Evolutionary conservation across 2,113 vertebrate genomes (phyloP).

Genomic region (Alligator sinensis): DNA sequence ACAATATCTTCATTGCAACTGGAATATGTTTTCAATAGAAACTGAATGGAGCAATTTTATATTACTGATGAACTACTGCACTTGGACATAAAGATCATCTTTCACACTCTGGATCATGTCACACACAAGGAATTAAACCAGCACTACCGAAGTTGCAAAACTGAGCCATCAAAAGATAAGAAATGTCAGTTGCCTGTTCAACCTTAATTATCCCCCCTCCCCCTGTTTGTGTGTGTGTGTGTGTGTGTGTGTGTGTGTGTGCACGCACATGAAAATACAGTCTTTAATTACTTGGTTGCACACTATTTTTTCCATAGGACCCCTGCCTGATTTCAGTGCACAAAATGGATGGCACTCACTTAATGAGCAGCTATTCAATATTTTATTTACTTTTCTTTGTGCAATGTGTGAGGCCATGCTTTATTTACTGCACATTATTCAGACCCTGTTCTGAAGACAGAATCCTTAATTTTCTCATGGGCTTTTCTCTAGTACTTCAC

Average conservation of each 20-base stretch:
- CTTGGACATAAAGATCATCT: conserved; percentile 52
- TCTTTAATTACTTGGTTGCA: background rate
- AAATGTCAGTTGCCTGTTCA: background rate
- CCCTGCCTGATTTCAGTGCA: background rate
- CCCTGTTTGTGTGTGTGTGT: no score
- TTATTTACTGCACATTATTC: background rate
- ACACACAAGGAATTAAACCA: background rate
- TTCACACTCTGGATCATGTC: conserved; percentile 33
- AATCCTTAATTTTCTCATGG: background rate
- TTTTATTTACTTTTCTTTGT: background rate
- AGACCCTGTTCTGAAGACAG: background rate
- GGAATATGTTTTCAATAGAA: conserved; percentile 50
- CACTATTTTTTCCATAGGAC: background rate
- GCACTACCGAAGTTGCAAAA: background rate
- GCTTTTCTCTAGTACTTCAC: background rate
- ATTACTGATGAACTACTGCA: conserved; percentile 47
- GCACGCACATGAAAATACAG: background rate
- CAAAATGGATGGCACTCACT: background rate
- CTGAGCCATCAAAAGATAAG: background rate
- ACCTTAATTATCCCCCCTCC: background rate
- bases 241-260: no score
- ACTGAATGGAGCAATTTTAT: conserved; percentile 48
- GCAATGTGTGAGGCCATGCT: fast-evolving
- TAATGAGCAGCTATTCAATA: background rate
- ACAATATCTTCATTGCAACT: background rate